Base-by-base conservation (phyloP, 1,140 invertebrate genomes). In the Drosophila suzukii region DNA sequence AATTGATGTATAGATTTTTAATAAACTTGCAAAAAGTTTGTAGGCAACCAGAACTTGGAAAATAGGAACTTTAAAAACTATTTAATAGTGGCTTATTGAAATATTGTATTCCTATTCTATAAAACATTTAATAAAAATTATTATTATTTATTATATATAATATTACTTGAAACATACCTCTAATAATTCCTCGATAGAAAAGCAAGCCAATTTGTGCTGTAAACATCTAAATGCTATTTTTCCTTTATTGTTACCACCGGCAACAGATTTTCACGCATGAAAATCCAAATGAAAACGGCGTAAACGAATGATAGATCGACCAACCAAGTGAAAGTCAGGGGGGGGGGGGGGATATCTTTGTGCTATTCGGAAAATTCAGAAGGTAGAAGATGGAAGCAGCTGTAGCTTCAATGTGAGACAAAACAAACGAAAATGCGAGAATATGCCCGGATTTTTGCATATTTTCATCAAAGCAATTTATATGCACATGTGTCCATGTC, bases 391-490 rank as follows among this genome's bases (percentile, higher is more conserved):
- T 36, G 51, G 51, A 4, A 70, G 43, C 43, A 70, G 36, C 67
- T 71, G 67, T 10, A 38, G 65, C 7, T 56, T 56, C n/a, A 32
- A 15, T 68, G 13, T 4, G 13, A 30, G 47, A 30, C 13, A 1
- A 50, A 50, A 50, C 27, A 32, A 10, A 13, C 50, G 17, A 50
- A 73, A 53, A 36, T 60, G 47, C 38, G 56, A 36, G 24, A 44
- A 65, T 61, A 44, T 65, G 30, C 30, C 30, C 27, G 49, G 60
- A 53, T 49, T 76, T 77, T 50, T 60, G 63, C 74, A 77, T 77
- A 77, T 57, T 77, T 77, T 51, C 56, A 77, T 76, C 56, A 76
- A 76, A 68, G 73, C 62, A 61, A 77, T 77, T 61, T 56, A 56
- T 60, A 68, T 61, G 63, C 73, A 77, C 73, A 76, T 76, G 73